Evolutionary conservation across 2,113 vertebrate species (phyloP).

Genomic region (Acrocephalus kingi): DNA sequence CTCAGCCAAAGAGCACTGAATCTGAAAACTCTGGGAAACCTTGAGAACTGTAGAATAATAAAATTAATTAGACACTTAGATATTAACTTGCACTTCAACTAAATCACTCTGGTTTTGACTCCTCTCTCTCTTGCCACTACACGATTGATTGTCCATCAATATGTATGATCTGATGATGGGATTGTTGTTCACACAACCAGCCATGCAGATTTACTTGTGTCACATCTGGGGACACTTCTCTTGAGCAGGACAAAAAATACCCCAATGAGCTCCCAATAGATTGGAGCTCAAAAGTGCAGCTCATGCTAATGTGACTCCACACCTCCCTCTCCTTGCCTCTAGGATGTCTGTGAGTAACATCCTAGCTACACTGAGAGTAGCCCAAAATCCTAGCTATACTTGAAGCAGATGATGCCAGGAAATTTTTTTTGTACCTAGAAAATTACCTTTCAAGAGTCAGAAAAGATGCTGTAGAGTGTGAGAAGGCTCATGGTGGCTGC

Average conservation of each 20-base stretch:
- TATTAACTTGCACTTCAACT: not conserved
- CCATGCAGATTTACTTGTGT: not conserved
- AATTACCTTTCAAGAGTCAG: not conserved
- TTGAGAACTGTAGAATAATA: not conserved
- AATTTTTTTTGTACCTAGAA: not conserved
- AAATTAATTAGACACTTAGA: not conserved
- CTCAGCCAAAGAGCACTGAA: not conserved
- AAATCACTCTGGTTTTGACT: not conserved
- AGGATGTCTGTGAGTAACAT: not conserved
- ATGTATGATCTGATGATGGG: not conserved
- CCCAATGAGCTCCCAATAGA: not conserved
- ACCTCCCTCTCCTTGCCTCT: accelerated
- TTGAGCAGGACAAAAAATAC: not conserved
- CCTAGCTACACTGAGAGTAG: not conserved
- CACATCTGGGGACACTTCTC: not conserved
- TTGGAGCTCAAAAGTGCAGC: not conserved
- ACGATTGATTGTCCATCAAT: not conserved
- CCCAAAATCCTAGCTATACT: not conserved
- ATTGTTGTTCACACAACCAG: not conserved
- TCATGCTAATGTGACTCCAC: not conserved
- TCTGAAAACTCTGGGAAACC: not conserved
- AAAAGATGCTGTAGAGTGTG: not conserved
- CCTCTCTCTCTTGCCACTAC: not conserved
- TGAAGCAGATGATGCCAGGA: not conserved
- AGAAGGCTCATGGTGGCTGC: not conserved